Evolutionary conservation across 1,140 invertebrate species (phyloP).

Genomic region (Zaprionus capensis): DNA sequence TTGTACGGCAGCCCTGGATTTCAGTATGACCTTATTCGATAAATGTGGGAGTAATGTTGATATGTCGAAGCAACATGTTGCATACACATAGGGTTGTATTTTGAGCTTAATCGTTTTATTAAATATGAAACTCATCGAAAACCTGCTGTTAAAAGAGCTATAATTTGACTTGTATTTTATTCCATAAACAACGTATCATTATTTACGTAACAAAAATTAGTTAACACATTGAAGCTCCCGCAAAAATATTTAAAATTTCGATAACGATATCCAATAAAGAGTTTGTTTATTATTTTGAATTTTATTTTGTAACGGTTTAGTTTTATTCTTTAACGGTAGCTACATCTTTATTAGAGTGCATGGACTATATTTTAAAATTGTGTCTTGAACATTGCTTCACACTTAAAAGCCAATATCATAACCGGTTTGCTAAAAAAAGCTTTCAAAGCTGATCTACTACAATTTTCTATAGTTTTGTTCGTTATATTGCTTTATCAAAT

Average conservation of each 20-base stretch:
- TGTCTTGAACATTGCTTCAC: slow-evolving; percentile 53
- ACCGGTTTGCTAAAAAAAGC: slow-evolving; percentile 45
- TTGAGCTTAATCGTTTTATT: background rate
- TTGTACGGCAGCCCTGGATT: slow-evolving; percentile 8
- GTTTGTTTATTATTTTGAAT: slow-evolving; percentile 12
- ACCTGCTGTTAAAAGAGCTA: background rate
- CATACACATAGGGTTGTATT: background rate
- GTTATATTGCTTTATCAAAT: slow-evolving; percentile 57
- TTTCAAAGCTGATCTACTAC: slow-evolving; percentile 48
- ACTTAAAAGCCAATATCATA: slow-evolving; percentile 65
- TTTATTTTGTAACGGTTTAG: slow-evolving; percentile 30
- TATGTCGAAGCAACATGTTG: background rate
- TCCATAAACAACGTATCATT: background rate
- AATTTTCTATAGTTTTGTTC: slow-evolving; percentile 36
- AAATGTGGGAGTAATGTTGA: slow-evolving; percentile 5
- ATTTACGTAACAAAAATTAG: background rate
- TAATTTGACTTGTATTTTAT: background rate
- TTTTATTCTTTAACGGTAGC: slow-evolving; percentile 70
- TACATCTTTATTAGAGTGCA: slow-evolving; percentile 66
- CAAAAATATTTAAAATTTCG: no score
- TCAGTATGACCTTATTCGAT: slow-evolving; percentile 24
- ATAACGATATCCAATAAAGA: background rate
- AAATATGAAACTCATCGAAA: background rate
- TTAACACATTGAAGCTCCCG: no score
- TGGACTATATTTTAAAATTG: slow-evolving; percentile 47